Percentiles rank a stretch among this genome's conserved stretches.
Evolutionary conservation across 2,797 vertebrate species (phyloP).

Genomic region (Yasuhikotakia modesta): DNA sequence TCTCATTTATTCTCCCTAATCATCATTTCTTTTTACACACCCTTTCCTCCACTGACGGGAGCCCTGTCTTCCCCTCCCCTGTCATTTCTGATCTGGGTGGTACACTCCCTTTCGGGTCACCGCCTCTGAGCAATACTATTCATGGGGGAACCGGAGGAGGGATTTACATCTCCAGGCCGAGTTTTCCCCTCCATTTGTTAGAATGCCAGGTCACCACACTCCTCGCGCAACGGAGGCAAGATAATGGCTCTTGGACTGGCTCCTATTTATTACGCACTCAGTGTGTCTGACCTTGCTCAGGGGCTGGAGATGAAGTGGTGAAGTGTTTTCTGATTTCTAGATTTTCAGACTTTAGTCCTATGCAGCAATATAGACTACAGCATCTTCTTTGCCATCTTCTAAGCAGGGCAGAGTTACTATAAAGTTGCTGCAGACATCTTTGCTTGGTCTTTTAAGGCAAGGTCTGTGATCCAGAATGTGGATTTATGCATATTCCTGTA

Average conservation of each 20-base stretch:
- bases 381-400: neutral
- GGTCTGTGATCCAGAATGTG: neutral
- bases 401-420: neutral
- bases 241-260: slow-evolving; percentile 84
- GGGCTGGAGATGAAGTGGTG: slow-evolving; percentile 74
- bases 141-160: slow-evolving; percentile 78
- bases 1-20: slow-evolving; percentile 87
- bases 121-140: slow-evolving; percentile 83
- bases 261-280: slow-evolving; percentile 89
- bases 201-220: slow-evolving; percentile 89
- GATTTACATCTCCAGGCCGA: slow-evolving; percentile 89
- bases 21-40: slow-evolving; percentile 92
- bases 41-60: slow-evolving; percentile 79
- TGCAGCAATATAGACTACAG: neutral
- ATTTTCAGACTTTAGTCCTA: slow-evolving; percentile 24
- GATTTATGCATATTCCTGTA: neutral
- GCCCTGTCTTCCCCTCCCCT: slow-evolving; percentile 76
- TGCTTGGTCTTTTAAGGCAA: slow-evolving; percentile 3
- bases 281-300: slow-evolving; percentile 88
- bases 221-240: slow-evolving; percentile 81
- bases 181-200: slow-evolving; percentile 97
- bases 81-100: slow-evolving; percentile 88
- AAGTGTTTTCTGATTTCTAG: slow-evolving; percentile 39
- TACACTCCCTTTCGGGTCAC: slow-evolving; percentile 86
- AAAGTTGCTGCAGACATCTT: slow-evolving; percentile 20